Conservation (phyloP, 1,140 invertebrate genomes). For the Bombus turneri region DNA sequence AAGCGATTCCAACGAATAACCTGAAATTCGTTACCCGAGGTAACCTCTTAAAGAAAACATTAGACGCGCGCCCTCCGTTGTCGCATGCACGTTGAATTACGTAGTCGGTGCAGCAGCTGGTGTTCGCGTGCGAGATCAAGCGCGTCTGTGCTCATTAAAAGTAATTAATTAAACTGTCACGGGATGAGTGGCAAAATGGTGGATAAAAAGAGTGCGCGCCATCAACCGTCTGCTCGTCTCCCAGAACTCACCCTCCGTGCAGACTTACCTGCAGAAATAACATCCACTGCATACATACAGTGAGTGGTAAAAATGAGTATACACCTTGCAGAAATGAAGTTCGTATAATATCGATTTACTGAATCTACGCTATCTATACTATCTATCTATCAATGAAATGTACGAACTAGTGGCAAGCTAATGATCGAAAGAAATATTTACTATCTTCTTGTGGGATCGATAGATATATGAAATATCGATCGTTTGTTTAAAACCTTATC, state of each 20-base stretch:
- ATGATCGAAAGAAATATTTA: too few relatives aligned
- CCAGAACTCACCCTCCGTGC: neutral
- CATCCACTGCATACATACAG: neutral
- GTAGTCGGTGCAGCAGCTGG: neutral
- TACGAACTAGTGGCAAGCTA: too few relatives aligned
- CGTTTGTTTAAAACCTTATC: too few relatives aligned
- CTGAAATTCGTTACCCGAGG: neutral
- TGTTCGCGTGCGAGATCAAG: constrained; percentile 23
- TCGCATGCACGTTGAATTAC: constrained; percentile 17
- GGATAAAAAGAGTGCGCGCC: constrained; percentile 50
- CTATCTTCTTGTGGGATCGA: too few relatives aligned
- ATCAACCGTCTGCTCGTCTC: constrained; percentile 40
- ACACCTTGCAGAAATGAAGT: too few relatives aligned
- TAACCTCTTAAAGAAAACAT: constrained; percentile 1
- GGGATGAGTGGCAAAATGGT: constrained; percentile 41
- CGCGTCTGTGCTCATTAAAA: constrained; percentile 62
- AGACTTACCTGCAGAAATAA: neutral
- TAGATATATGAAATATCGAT: too few relatives aligned
- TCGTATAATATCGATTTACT: too few relatives aligned
- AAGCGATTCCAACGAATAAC: neutral
- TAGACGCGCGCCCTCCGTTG: neutral
- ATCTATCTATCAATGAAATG: too few relatives aligned
- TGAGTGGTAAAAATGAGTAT: neutral
- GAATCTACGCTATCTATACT: too few relatives aligned
- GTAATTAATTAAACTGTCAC: constrained; percentile 65